Base-by-base conservation (phyloP, 2,888 invertebrate species). In the Cheilosia soror region DNA sequence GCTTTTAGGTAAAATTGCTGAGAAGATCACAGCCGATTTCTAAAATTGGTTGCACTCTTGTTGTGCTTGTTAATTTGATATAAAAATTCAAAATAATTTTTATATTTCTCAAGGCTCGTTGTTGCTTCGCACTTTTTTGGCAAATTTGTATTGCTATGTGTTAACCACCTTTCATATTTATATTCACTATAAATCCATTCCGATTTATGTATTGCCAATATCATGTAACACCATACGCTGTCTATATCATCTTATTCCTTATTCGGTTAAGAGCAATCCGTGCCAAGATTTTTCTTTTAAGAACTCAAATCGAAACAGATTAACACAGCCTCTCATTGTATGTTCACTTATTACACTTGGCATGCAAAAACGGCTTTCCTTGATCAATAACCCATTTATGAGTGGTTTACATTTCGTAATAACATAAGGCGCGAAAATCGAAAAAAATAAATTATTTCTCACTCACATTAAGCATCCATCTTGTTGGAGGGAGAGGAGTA, bases 371-470 rank as follows among this genome's bases (percentile, higher is more conserved):
- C 4, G 7, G 29, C 37, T 27, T 72, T 27, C 57, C 66, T 55
- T 76, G 60, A 83, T 68, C 83, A 73, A 58, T 73, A 78, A 68
- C 66, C 78, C 63, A 83, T 68, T 78, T 72, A 65, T 33, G 66
- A 33, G n/a, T 15, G 25, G 25, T 55, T 25, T 15, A 29, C 55
- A 31, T 68, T 53, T 68, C 42, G 31, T 9, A 31, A 27, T 78
- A 72, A 68, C 58, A 25, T n/a, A 20, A 55, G 33, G n/a, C 11
- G 68, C 13, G 44, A 33, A 20, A 42, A 13, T 44, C 13, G n/a
- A 20, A 15, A 13, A 4, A 40, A 40, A n/a, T 27, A 9, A 7
- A 7, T 13, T 15, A 27, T 13, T 4, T 66, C 5, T 40, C 51
- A 9, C 51, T 53, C 25, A n/a, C 31, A 20, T 20, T 20, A 20